phyloP scores from a whole-genome alignment of 2,113 vertebrate genomes.

The Narcine bancroftii region DNA sequence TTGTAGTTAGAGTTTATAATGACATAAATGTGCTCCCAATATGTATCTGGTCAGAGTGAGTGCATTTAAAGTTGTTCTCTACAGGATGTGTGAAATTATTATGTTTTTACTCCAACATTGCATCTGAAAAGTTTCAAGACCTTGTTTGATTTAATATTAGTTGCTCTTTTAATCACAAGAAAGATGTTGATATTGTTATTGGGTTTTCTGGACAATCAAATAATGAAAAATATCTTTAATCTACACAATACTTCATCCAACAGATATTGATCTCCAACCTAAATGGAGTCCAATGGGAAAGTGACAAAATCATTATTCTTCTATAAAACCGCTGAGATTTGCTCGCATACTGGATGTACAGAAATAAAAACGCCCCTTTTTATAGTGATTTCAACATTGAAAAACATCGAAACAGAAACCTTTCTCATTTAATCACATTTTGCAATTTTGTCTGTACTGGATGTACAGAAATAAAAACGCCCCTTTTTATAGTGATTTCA shows the following conservation, averaged over 20 bases:
- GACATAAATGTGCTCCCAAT: neutral
- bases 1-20: conserved; percentile 2
- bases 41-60: neutral
- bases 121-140: neutral
- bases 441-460: neutral
- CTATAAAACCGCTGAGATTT: neutral
- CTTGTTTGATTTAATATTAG: neutral
- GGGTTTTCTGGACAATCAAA: neutral
- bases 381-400: neutral
- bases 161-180: neutral
- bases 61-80: neutral
- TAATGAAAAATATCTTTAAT: neutral
- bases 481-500: neutral
- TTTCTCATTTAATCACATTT: neutral
- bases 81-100: conserved; percentile 9
- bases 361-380: neutral
- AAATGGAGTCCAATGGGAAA: neutral
- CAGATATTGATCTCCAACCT: neutral
- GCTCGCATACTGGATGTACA: neutral
- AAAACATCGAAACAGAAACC: neutral
- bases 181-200: neutral
- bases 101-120: neutral
- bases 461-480: neutral
- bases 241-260: no score
- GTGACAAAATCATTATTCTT: neutral